These are phyloP conservation scores for Phylloscopus trochiloides DNA, from an alignment of 2,113 vertebrate genomes.

Conservation along the genomic window DNA sequence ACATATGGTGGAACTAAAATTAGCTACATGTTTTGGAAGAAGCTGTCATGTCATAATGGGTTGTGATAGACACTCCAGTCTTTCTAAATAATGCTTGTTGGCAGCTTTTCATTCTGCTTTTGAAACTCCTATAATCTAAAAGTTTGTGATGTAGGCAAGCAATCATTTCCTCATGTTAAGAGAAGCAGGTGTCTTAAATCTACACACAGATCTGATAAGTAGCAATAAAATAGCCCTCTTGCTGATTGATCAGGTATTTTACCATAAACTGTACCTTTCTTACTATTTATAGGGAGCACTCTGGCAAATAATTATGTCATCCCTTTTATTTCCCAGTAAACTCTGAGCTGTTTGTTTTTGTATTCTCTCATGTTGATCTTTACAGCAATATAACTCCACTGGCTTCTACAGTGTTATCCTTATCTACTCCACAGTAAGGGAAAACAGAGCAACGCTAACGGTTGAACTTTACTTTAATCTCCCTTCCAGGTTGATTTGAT, in stretches of 20 bases:
- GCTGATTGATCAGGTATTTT: neutral
- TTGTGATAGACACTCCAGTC: neutral
- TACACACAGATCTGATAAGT: neutral
- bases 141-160: neutral
- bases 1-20: neutral
- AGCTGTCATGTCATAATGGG: neutral
- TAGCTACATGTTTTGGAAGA: neutral
- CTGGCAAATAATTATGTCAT: neutral
- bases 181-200: neutral
- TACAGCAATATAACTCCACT: neutral
- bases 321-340: slow-evolving; percentile 12
- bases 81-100: neutral
- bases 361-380: neutral
- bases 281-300: neutral
- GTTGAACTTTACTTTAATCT: slow-evolving; percentile 1
- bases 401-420: neutral
- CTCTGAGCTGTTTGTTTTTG: neutral
- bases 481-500: neutral
- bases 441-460: neutral
- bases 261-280: neutral
- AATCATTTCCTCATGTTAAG: neutral
- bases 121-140: neutral
- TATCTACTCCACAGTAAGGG: neutral
- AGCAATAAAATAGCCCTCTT: neutral
- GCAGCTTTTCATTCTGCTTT: neutral